Evolutionary conservation across 2,888 invertebrate species (phyloP), one percentile per base, ranked within the genome.

Genomic region (Eristalinus sepulchralis): DNA sequence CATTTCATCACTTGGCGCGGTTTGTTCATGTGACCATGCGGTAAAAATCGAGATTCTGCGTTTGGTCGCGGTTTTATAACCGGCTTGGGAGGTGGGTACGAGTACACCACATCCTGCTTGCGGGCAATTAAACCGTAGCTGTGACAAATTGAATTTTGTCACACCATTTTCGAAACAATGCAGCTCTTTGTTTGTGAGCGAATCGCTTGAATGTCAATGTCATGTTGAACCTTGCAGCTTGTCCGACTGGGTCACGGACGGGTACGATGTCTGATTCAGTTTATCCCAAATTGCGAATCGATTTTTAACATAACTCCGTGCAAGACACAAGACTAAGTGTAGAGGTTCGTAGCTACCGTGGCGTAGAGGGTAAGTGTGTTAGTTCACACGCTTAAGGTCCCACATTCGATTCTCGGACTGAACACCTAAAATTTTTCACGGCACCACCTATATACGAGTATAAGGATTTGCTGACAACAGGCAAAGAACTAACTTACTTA

Each of bases 21-120:
- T 22, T 17, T 4, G 10, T 6, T 36, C 64, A 78, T 70, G 78
- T 78, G 78, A 78, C 67, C 72, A 60, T 72, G 64, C 39, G 17
- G 62, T 55, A 62, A 70, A 64, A 62, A 62, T 47, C 2, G 39
- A 27, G 11, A 27, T n/a, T 11, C 10, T 9, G 24, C 33, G 17
- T 64, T 34, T n/a, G 11, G 27, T 27, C 27, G 27, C 1, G 34
- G 27, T 70, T 63, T 60, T 22, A 77, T 27, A 77, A 77, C 68
- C 68, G 77, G 77, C 77, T 68, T 27, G 27, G 5, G 27, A 27
- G 27, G 6, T 20, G 53, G 1, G n/a, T 3, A 66, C 66, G 76
- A 36, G 13, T 9, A 57, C 47, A 55, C 13, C 63, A 57, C 47
- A 55, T 20, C 63, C 36, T 70, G 70, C 33, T 39, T 9, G 31